These are phyloP conservation scores for Muscicapa striata DNA, from an alignment of 2,797 vertebrate genomes.

Conservation along the genomic window DNA sequence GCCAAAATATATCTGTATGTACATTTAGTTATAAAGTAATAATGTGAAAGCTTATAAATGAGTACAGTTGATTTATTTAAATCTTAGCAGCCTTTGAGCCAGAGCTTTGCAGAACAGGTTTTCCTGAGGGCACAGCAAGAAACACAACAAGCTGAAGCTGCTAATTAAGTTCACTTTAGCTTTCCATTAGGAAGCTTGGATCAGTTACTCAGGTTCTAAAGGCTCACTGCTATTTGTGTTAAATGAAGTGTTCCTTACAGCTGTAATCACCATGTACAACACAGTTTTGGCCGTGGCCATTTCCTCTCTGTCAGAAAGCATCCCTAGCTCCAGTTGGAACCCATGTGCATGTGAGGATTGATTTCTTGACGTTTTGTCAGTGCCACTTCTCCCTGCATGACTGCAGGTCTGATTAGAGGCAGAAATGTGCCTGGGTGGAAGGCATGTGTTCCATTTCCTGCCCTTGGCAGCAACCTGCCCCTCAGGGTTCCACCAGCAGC, in stretches of 20 bases:
- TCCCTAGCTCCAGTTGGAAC: slow-evolving; percentile 28
- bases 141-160: not conserved
- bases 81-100: not conserved
- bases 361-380: slow-evolving; percentile 69
- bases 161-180: slow-evolving; percentile 17
- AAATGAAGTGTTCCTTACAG: slow-evolving; percentile 48
- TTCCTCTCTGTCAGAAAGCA: slow-evolving; percentile 53
- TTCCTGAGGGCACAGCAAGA: not conserved
- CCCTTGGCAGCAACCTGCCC: slow-evolving; percentile 48
- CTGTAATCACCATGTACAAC: slow-evolving; percentile 48
- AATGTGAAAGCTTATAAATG: not conserved
- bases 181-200: slow-evolving; percentile 32
- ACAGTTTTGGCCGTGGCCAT: not conserved
- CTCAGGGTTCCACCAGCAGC: slow-evolving; percentile 45
- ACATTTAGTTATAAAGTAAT: not conserved
- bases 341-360: slow-evolving; percentile 16
- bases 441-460: slow-evolving; percentile 75
- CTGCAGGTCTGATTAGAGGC: slow-evolving; percentile 65
- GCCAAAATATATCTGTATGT: not conserved
- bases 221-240: not conserved
- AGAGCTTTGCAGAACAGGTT: not conserved
- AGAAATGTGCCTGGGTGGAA: slow-evolving; percentile 61
- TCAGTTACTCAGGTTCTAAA: not conserved
- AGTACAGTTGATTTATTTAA: slow-evolving; percentile 2
- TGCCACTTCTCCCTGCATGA: slow-evolving; percentile 67